Base-by-base conservation (phyloP, 2,888 invertebrate genomes). In the Lasioglossum oenotherae region DNA sequence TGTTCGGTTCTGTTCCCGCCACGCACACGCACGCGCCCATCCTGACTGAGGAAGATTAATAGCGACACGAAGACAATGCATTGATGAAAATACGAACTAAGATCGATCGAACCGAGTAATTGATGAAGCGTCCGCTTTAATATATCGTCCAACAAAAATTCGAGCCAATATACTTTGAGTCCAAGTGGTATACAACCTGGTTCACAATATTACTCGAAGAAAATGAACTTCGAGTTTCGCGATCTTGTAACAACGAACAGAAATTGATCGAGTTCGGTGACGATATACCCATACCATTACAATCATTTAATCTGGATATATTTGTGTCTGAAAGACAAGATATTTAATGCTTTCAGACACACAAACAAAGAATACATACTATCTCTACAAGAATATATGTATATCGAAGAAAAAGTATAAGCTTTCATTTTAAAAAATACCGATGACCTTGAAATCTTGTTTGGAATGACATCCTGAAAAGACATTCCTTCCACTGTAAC, bases 21-120 rank as follows among this genome's bases (percentile, higher is more conserved):
- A 49, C 23, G 3, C 31, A 31, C 10, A 27, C 60, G 19, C 67
- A 49, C 27, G 2, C 16, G 19, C 6, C n/a, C 31, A 31, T 5
- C 35, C 53, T 16, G 60, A 41, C 80, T 16, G 16, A 41, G 14
- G 44, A 46, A 74, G 82, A 82, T 82, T 81, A 82, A 82, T 82
- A 53, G 57, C 53, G 35, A 16, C 23, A 16, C 8, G 71, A 41
- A 67, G 71, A 44, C 69, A 71, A 82, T 57, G 38, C 57, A 44
- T 75, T 74, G 69, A 82, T 82, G 67, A 81, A 71, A 82, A 81
- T 71, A 57, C 6, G 53, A 81, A 71, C 16, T 27, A 69, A 81
- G 82, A 82, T 81, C 69, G 81, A 82, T 82, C 2, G 82, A 46
- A 14, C 46, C 6, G 6, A 31, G 81, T 81, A 81, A 82, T 81